Percentiles rank a stretch among this genome's conserved stretches.
phyloP scores from a whole-genome alignment of 2,797 vertebrate genomes.

The Pangasius larnaudii region DNA sequence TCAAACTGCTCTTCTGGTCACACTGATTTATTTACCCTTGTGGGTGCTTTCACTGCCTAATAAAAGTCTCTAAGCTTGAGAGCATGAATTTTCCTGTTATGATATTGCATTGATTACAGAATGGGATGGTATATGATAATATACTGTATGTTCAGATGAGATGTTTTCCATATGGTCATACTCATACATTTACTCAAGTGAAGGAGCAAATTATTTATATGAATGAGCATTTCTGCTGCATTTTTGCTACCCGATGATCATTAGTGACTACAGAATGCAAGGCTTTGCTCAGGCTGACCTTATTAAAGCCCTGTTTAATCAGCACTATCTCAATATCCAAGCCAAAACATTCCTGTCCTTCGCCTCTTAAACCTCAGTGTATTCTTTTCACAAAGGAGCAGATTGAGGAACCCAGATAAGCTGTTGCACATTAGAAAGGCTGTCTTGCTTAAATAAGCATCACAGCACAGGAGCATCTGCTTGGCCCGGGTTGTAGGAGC shows the following conservation, averaged over 20 bases:
- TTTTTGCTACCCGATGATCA: conserved; percentile 1
- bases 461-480: conserved; percentile 22
- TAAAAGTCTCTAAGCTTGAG: conserved; percentile 17
- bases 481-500: conserved; percentile 38
- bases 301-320: not conserved
- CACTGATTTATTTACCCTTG: conserved; percentile 20
- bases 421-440: conserved; percentile 29
- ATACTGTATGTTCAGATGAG: not conserved
- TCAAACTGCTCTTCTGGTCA: conserved; percentile 30
- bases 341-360: conserved; percentile 12
- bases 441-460: conserved; percentile 51
- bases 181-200: not conserved
- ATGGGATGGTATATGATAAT: not conserved
- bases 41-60: not conserved
- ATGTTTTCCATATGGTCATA: not conserved
- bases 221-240: conserved; percentile 9
- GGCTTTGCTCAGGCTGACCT: conserved; percentile 30
- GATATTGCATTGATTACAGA: conserved; percentile 1
- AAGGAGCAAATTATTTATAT: not conserved
- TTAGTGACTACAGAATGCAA: conserved; percentile 27
- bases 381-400: conserved; percentile 23
- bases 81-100: not conserved
- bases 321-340: not conserved
- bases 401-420: conserved; percentile 6
- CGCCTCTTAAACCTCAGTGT: conserved; percentile 3